Base-by-base conservation (phyloP, 2,113 vertebrate genomes). In the Pelecanoides urinatrix region DNA sequence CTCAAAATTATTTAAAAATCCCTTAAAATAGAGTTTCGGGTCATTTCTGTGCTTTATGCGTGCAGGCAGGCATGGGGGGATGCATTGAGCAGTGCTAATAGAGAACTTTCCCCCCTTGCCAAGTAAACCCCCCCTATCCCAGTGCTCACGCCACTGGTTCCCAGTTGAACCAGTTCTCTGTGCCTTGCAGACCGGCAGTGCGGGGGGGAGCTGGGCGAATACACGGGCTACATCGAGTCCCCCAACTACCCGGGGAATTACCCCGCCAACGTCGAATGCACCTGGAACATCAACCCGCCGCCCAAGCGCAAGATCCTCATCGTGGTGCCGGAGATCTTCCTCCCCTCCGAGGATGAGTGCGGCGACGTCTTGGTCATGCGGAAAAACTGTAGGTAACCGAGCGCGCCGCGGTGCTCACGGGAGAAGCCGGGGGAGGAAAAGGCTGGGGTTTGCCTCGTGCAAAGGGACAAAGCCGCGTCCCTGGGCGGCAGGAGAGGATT, bases 241-340 rank as follows among this genome's bases (percentile, higher is more conserved):
- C 99, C 99, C 77, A 99, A 99, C 98, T 99, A 99, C 92, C 99
- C 99, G 1, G 99, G 99, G 67, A 99, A 99, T 96, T 99, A 99
- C 95, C 99, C 99, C 0, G 99, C 99, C 38, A 99, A 99, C 7
- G 95, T 99, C 62, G 99, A 99, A 94, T 99, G 99, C n/a, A 96
- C 99, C 47, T 99, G 99, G 99, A 99, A 99, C 97, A 99, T 99
- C 98, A 99, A 99, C 98, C 99, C 99, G 2, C 99, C 99, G 5
- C 99, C 99, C 96, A 99, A 99, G 96, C 99, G 99, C 97, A 99
- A 99, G 98, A 99, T 99, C 97, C 98, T 99, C 68, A 99, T 99
- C 9, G 99, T 99, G 90, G 99, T 99, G 79, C 99, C 99, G 0
- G 99, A 99, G 98, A 99, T 99, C 97, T 99, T 99, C 98, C 98